Evolutionary conservation across 2,113 vertebrate species (phyloP).

Genomic region (Buteo buteo): DNA sequence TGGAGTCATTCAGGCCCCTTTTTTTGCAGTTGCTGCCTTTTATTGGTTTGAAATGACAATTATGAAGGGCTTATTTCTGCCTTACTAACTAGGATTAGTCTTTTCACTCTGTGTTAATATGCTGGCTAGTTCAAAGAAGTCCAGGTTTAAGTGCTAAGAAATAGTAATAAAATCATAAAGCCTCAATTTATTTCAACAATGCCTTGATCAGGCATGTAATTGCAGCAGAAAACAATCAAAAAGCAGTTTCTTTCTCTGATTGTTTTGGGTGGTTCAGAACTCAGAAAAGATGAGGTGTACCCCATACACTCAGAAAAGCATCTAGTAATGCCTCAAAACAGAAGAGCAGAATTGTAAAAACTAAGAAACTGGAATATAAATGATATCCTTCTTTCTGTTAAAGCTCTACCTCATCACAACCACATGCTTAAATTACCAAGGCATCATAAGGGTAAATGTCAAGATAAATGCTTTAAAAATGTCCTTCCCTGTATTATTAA

Average conservation of each 20-base stretch:
- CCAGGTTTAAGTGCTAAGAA: background rate
- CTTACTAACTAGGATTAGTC: background rate
- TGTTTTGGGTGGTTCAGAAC: background rate
- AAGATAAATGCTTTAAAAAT: constrained; percentile 4
- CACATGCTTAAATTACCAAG: background rate
- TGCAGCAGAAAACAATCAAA: background rate
- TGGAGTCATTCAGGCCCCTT: background rate
- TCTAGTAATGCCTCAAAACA: background rate
- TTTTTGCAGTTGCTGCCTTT: background rate
- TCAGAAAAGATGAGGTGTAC: background rate
- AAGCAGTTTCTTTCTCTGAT: background rate
- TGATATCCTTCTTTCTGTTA: background rate
- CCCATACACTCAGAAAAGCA: background rate
- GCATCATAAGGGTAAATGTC: background rate
- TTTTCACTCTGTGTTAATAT: background rate
- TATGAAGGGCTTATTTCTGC: background rate
- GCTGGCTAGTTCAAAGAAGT: background rate
- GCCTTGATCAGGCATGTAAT: background rate
- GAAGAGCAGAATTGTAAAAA: background rate
- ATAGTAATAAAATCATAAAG: background rate
- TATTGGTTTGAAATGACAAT: background rate
- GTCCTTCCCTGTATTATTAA: background rate
- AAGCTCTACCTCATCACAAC: background rate
- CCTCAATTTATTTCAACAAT: background rate
- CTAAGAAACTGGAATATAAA: background rate